Percentiles rank a stretch among this genome's conserved stretches.
Evolutionary conservation across 2,888 invertebrate species (phyloP).

Genomic region (Bimastos eiseni): DNA sequence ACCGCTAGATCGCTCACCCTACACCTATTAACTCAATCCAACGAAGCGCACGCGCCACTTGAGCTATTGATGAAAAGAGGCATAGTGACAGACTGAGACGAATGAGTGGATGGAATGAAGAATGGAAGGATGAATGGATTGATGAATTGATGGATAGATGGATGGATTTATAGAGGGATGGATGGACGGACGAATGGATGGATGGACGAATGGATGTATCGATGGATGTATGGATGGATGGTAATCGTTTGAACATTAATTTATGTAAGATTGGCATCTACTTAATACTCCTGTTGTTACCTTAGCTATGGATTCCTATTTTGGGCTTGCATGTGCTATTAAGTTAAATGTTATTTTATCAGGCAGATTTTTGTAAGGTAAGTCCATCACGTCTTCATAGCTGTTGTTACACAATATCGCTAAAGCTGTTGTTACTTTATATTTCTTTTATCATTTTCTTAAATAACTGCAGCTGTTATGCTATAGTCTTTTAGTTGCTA

Average conservation of each 20-base stretch:
- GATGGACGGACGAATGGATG: not conserved
- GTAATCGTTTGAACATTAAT: no score
- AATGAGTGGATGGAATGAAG: not conserved
- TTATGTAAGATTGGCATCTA: no score
- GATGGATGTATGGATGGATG: not conserved
- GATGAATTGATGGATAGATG: not conserved
- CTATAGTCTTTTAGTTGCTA: no score
- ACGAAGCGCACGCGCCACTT: not conserved
- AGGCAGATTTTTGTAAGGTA: no score
- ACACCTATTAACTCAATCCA: not conserved
- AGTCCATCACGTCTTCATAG: no score
- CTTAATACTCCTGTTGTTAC: no score
- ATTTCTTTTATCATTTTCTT: no score
- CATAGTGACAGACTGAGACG: not conserved
- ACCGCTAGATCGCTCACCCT: not conserved
- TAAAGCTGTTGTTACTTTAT: not conserved
- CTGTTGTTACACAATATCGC: not conserved
- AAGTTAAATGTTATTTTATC: no score
- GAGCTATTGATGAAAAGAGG: not conserved
- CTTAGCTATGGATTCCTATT: no score
- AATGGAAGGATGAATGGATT: no score
- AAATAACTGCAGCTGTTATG: no score
- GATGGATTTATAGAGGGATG: not conserved
- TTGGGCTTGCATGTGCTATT: no score
- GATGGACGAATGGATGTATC: not conserved